A percentile compares a stretch with the other conserved stretches of the same genome.
Conservation (phyloP, 2,797 vertebrate genomes). For the Chlorospingus flavigularis region DNA sequence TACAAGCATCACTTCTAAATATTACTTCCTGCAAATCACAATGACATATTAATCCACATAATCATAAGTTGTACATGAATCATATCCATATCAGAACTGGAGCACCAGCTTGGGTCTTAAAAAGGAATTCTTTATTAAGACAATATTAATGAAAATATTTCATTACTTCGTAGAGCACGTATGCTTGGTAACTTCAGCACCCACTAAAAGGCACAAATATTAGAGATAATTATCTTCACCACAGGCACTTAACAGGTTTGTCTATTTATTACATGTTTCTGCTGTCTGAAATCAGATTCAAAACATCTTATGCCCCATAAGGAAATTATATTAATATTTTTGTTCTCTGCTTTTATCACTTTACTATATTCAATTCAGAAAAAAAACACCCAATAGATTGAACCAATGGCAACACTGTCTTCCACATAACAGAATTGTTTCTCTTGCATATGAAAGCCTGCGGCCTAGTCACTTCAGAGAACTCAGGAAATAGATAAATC, state of each 20-base stretch:
- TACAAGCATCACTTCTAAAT: conserved; percentile 3
- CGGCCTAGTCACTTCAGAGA: neutral
- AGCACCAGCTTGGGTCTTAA: neutral
- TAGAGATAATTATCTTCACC: neutral
- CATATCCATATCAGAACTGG: neutral
- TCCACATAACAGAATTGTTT: neutral
- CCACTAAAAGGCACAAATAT: neutral
- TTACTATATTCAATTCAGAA: neutral
- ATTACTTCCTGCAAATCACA: conserved; percentile 15
- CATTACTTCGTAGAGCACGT: neutral
- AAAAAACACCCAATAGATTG: neutral
- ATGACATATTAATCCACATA: neutral
- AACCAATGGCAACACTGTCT: neutral
- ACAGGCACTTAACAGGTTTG: neutral
- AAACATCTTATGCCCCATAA: neutral
- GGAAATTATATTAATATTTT: neutral
- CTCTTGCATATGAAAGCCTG: neutral
- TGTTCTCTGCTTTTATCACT: neutral
- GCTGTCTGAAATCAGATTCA: neutral
- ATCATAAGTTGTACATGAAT: neutral
- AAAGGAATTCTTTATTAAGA: neutral
- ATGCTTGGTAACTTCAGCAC: neutral
- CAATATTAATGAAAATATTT: neutral
- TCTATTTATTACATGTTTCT: neutral
- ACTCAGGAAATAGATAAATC: neutral